phyloP scores from a whole-genome alignment of 2,888 invertebrate species.

The Palloptera scutellata region DNA sequence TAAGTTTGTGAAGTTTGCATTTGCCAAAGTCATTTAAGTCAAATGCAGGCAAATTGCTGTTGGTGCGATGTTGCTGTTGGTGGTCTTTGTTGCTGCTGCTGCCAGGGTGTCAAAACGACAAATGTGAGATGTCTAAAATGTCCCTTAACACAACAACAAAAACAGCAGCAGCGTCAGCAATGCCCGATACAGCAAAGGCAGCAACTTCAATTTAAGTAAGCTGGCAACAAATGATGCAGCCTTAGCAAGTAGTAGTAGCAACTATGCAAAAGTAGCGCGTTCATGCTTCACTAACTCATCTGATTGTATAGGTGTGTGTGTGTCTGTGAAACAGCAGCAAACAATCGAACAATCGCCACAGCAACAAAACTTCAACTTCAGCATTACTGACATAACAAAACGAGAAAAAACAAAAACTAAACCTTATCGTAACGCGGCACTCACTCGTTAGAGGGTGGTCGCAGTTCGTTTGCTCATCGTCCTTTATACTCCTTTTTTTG shows the following conservation, averaged over 20 bases:
- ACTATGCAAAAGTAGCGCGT: conserved; percentile 1
- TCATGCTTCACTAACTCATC: conserved; percentile 14
- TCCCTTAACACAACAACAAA: conserved; percentile 3
- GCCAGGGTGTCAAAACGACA: conserved; percentile 42
- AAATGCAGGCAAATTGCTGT: conserved; percentile 44
- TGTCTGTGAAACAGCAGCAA: too few species aligned
- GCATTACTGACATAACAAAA: too few species aligned
- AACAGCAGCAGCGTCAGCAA: conserved; percentile 7
- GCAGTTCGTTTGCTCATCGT: too few species aligned
- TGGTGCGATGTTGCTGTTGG: conserved; percentile 26
- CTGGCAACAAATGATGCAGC: too few species aligned
- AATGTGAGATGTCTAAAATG: conserved; percentile 32
- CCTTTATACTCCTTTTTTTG: too few species aligned
- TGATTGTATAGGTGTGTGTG: not conserved
- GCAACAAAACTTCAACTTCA: too few species aligned
- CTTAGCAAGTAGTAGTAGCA: not conserved
- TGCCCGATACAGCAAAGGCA: conserved; percentile 1
- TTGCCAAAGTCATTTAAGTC: conserved; percentile 45
- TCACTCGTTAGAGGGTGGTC: too few species aligned
- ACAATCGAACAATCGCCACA: too few species aligned
- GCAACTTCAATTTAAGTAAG: not conserved
- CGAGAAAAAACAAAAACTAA: too few species aligned
- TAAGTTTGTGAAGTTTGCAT: conserved; percentile 34
- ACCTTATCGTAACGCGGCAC: too few species aligned
- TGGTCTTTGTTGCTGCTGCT: conserved; percentile 31